Base-by-base conservation (phyloP, 1,140 invertebrate species). In the Vollenhovia emeryi region DNA sequence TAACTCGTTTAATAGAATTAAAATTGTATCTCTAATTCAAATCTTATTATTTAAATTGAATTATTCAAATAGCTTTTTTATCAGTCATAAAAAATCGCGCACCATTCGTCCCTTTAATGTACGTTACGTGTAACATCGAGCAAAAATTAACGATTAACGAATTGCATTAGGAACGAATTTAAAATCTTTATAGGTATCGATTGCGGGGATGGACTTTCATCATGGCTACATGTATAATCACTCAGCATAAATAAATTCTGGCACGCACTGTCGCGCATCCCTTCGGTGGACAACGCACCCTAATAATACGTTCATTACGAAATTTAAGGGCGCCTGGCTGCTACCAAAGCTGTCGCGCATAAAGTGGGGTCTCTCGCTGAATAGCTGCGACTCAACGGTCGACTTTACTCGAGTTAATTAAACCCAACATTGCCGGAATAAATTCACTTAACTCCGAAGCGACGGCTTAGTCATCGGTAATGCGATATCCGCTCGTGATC, bases 381-480 rank as follows among this genome's bases (percentile, higher is more conserved):
- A 89, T 89, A 68, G 83, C 87, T 85, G 74, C 68, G 64, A 66
- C 66, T 60, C 43, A 69, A 50, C 40, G 43, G 57, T 68, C 66
- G 50, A 75, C 64, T 33, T 76, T 80, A 69, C 85, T 82, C 87
- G 82, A 78, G 76, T 89, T 88, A 89, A 88, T 89, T 89, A 86
- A 89, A 89, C 68, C 71, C 87, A 62, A 86, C 87, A 80, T 73
- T 59, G 50, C 30, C 66, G 78, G 78, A 82, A 82, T 82, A 82
- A 82, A 82, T 82, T 82, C 66, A 82, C 78, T 82, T 71, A 82
- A 73, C 78, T 71, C 30, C 13, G 52, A 30, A 57, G 36, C 21
- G 66, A 30, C 66, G 66, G 66, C 78, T 71, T 57, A 82, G 78
- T 45, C 78, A 82, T 82, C 68, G 50, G 78, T 73, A 82, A 82